Conservation (phyloP, 2,888 invertebrate species). For the Quadriops clusia region DNA sequence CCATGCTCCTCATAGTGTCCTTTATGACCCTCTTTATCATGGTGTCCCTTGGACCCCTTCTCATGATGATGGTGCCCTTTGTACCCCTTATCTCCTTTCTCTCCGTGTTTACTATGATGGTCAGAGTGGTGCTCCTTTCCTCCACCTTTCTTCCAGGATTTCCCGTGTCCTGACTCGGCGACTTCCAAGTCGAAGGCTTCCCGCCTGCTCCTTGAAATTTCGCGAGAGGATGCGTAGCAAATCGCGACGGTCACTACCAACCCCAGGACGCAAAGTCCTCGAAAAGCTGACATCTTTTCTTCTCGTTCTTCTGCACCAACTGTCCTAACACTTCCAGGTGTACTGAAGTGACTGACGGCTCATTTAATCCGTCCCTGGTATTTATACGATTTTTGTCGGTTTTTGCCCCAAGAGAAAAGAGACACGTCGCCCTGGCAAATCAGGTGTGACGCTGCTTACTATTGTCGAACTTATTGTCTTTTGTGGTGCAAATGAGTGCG, state of each 20-base stretch:
- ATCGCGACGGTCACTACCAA: constrained; percentile 39
- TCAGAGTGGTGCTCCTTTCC: constrained; percentile 44
- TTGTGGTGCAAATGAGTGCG: too few species aligned
- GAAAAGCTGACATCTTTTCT: constrained; percentile 1
- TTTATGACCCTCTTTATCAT: constrained; percentile 53
- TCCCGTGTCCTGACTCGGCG: constrained; percentile 31
- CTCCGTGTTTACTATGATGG: constrained; percentile 43
- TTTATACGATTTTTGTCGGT: too few species aligned
- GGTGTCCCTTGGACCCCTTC: constrained; percentile 53
- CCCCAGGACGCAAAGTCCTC: constrained; percentile 57
- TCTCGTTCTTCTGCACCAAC: too few species aligned
- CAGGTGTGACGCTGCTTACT: too few species aligned
- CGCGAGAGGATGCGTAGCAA: constrained; percentile 39
- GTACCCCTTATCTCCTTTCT: constrained; percentile 55
- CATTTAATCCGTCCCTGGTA: too few species aligned
- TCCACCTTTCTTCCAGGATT: constrained; percentile 40
- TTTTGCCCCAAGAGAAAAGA: too few species aligned
- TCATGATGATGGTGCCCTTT: constrained; percentile 52
- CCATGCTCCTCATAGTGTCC: constrained; percentile 52
- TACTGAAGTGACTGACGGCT: constrained; percentile 1
- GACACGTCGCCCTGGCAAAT: too few species aligned
- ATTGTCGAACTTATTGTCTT: too few species aligned
- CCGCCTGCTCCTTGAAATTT: constrained; percentile 39
- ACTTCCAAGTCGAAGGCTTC: constrained; percentile 24
- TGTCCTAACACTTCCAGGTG: constrained; percentile 2